phyloP scores from a whole-genome alignment of 2,888 invertebrate genomes.

The Anoncus sp. region DNA sequence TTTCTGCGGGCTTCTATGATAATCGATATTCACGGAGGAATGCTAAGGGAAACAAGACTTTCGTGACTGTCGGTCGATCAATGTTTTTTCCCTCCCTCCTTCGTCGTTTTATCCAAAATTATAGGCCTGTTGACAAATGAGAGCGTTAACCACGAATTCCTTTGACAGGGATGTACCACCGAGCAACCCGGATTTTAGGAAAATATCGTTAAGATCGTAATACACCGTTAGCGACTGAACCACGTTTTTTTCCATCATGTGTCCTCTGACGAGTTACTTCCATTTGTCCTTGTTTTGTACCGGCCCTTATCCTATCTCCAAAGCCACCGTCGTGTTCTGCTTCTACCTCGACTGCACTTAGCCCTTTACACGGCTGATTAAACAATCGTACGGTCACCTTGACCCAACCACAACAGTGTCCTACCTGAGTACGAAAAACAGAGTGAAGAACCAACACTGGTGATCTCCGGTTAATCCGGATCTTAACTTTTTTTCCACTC shows the following conservation, averaged over 20 bases:
- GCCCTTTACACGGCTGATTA: not conserved
- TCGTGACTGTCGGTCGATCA: conserved; percentile 22
- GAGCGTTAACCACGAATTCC: conserved; percentile 26
- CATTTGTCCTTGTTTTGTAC: conserved; percentile 13
- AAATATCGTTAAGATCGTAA: conserved; percentile 20
- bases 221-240: conserved; percentile 43
- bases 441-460: not conserved
- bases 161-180: conserved; percentile 21
- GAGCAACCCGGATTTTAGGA: conserved; percentile 7
- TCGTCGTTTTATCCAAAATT: conserved; percentile 36
- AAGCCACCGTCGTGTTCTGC: not conserved
- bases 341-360: not conserved
- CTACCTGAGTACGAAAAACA: no score
- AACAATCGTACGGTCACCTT: not conserved
- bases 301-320: conserved; percentile 30
- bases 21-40: not conserved
- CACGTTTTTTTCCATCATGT: conserved; percentile 63
- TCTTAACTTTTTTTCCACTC: not conserved
- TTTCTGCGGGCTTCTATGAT: not conserved
- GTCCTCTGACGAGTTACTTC: conserved; percentile 34
- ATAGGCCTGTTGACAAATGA: conserved; percentile 47
- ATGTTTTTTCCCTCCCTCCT: not conserved
- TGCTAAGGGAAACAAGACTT: conserved; percentile 7
- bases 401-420: not conserved
- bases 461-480: not conserved